A percentile compares a stretch with the other conserved stretches of the same genome.
Conservation (phyloP, 2,888 invertebrate species). For the Rotaria socialis region DNA sequence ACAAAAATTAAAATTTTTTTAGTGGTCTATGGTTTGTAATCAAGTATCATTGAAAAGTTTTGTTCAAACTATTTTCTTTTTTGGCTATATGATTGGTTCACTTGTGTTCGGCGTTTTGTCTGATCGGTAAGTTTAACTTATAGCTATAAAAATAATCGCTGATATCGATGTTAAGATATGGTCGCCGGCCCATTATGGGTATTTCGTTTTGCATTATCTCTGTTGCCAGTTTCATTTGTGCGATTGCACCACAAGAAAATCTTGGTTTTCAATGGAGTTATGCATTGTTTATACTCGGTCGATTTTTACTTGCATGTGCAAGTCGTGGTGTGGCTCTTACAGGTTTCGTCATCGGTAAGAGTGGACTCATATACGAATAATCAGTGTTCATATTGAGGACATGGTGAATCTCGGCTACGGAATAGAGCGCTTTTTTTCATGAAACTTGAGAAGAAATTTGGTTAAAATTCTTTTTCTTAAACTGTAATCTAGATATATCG, state of each 20-base stretch:
- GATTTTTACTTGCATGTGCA: background rate
- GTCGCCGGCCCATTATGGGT: slow-evolving; percentile 5
- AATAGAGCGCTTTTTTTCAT: no score
- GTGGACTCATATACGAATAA: no score
- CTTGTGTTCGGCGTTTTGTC: background rate
- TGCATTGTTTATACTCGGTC: background rate
- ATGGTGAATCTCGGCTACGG: no score
- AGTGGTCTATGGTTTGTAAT: slow-evolving; percentile 32
- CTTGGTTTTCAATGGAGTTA: background rate
- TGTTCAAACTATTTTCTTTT: background rate
- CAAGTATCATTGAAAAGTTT: background rate
- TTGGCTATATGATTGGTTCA: slow-evolving; percentile 13
- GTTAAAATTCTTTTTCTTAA: no score
- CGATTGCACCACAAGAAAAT: background rate
- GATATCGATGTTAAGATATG: background rate
- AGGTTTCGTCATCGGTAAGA: background rate
- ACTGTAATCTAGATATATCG: no score
- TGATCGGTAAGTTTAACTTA: background rate
- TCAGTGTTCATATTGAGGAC: no score
- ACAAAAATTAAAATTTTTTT: background rate
- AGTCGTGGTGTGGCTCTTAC: background rate
- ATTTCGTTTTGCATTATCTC: background rate
- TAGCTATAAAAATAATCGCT: background rate
- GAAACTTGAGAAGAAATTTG: no score
- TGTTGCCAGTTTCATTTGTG: background rate